These are phyloP conservation scores for Sitta carolinensis DNA, from an alignment of 2,797 vertebrate species.

Conservation along the genomic window DNA sequence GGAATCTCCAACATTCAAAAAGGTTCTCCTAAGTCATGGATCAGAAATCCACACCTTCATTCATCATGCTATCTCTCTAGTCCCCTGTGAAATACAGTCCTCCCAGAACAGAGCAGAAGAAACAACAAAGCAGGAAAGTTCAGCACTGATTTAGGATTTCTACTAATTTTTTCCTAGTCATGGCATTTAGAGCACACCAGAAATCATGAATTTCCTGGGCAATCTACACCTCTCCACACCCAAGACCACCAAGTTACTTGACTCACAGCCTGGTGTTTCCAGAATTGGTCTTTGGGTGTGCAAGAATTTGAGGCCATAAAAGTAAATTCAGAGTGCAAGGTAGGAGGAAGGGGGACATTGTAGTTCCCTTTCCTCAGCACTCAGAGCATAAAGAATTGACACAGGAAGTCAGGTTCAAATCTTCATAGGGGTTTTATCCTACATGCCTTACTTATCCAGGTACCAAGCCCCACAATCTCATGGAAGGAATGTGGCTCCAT, in stretches of 20 bases:
- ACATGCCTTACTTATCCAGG: not conserved
- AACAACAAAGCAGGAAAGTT: not conserved
- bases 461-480: not conserved
- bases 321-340: rapidly evolving
- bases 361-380: not conserved
- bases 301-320: not conserved
- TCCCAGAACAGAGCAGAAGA: not conserved
- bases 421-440: not conserved
- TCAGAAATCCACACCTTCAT: not conserved
- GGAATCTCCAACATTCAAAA: not conserved
- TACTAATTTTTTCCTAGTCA: not conserved
- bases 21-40: not conserved
- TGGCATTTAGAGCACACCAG: not conserved
- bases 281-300: not conserved
- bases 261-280: not conserved
- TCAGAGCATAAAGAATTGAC: not conserved
- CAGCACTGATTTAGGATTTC: not conserved
- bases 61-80: not conserved
- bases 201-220: not conserved
- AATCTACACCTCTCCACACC: not conserved
- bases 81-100: not conserved
- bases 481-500: not conserved
- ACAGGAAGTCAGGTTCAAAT: not conserved
- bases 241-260: not conserved
- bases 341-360: not conserved